These are phyloP conservation scores for Seriola quinqueradiata DNA, from an alignment of 2,113 vertebrate genomes.

Conservation along the genomic window DNA sequence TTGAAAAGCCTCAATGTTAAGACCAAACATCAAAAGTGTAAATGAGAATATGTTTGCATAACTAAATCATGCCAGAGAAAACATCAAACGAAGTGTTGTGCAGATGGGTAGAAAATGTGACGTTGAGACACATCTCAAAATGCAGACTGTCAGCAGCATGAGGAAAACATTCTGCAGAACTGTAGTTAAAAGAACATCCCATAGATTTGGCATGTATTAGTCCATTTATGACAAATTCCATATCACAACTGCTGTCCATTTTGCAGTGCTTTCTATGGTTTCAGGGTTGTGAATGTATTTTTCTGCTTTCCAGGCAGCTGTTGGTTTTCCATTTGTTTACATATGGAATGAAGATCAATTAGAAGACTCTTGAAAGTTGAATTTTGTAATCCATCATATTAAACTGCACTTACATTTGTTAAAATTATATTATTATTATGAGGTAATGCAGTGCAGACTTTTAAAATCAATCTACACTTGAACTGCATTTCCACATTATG, in stretches of 20 bases:
- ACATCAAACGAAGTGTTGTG: slow-evolving; percentile 32
- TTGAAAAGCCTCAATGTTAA: slow-evolving; percentile 22
- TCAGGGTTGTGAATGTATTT: background rate
- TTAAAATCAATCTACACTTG: background rate
- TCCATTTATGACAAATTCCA: background rate
- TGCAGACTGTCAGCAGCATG: background rate
- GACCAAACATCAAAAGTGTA: slow-evolving; percentile 27
- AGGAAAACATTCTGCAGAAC: background rate
- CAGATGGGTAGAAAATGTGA: slow-evolving; percentile 25
- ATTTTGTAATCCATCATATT: background rate
- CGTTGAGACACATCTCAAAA: slow-evolving; percentile 5
- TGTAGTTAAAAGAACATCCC: background rate
- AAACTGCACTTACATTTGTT: background rate
- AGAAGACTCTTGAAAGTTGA: background rate
- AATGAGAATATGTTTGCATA: slow-evolving; percentile 41
- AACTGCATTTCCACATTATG: background rate
- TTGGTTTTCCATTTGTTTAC: background rate
- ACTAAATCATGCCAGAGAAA: slow-evolving; percentile 35
- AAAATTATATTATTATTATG: background rate
- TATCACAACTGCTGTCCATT: background rate
- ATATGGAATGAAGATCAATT: slow-evolving; percentile 5
- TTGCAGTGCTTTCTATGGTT: background rate
- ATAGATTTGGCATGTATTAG: background rate
- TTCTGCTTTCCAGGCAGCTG: background rate
- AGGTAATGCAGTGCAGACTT: background rate